Conservation (phyloP, 2,888 invertebrate genomes). For the Asteroscopus sphinx region DNA sequence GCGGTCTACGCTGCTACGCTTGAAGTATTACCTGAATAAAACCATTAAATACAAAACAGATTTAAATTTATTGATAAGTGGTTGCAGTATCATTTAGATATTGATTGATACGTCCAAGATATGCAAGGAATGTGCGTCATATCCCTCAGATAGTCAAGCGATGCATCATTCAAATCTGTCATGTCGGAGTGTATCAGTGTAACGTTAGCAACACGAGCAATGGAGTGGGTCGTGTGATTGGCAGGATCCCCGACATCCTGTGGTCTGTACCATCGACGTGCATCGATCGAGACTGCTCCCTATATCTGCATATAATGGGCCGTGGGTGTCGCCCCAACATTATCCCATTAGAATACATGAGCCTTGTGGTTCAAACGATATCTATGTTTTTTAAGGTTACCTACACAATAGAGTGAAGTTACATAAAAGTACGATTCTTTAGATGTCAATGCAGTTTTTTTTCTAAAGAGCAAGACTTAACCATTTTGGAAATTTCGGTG, state of each 20-base stretch:
- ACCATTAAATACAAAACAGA: background rate
- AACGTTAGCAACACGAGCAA: slow-evolving; percentile 49
- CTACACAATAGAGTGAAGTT: background rate
- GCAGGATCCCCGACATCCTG: slow-evolving; percentile 68
- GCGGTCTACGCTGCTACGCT: slow-evolving; percentile 1
- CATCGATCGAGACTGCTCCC: slow-evolving; percentile 63
- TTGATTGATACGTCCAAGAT: background rate
- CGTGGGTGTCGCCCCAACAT: slow-evolving; percentile 79
- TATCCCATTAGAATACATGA: slow-evolving; percentile 76
- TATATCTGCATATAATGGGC: slow-evolving; percentile 85
- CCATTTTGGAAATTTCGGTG: slow-evolving; percentile 3
- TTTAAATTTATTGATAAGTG: background rate
- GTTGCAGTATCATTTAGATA: no score
- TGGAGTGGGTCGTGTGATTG: slow-evolving; percentile 60
- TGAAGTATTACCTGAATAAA: background rate
- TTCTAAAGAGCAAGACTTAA: background rate
- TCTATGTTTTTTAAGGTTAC: slow-evolving; percentile 2
- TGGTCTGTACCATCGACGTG: slow-evolving; percentile 52
- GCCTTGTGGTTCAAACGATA: slow-evolving; percentile 46
- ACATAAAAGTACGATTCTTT: background rate
- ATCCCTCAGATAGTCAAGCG: slow-evolving; percentile 21
- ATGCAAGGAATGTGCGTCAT: slow-evolving; percentile 28
- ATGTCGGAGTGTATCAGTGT: slow-evolving; percentile 59
- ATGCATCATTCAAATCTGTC: slow-evolving; percentile 66
- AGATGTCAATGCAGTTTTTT: slow-evolving; percentile 5